phyloP scores from a whole-genome alignment of 2,113 vertebrate genomes.

The Odontophorus gujanensis region DNA sequence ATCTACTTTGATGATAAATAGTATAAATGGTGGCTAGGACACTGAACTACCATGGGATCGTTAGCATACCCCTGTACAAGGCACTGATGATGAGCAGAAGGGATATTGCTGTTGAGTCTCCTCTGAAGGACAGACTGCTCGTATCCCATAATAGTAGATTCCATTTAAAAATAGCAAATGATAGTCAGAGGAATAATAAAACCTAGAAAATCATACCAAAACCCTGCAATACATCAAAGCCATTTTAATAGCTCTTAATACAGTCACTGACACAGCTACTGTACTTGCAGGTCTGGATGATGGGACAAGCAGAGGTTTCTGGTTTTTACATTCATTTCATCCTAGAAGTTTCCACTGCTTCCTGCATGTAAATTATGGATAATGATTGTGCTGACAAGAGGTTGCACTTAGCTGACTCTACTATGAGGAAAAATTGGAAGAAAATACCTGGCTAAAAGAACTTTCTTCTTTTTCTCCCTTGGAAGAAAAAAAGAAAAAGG shows the following conservation, averaged over 20 bases:
- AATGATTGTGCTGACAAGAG: conserved; percentile 26
- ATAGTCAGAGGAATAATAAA: conserved; percentile 71
- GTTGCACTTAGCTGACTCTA: neutral
- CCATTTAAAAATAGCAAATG: conserved; percentile 62
- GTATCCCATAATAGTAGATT: conserved; percentile 33
- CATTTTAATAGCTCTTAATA: conserved; percentile 65
- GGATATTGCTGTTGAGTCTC: neutral
- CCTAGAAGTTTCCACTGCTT: conserved; percentile 51
- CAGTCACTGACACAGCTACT: conserved; percentile 35
- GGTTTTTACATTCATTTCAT: conserved; percentile 14
- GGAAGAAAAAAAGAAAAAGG: neutral
- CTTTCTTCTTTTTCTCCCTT: neutral
- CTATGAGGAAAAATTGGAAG: neutral
- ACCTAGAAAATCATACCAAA: conserved; percentile 49
- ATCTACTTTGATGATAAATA: neutral
- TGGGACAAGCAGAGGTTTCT: conserved; percentile 22
- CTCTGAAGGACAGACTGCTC: conserved; percentile 55
- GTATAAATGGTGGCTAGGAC: neutral
- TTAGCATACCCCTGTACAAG: fast-evolving
- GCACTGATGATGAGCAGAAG: neutral
- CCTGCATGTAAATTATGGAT: conserved; percentile 49
- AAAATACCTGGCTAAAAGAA: conserved; percentile 45
- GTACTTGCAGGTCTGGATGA: conserved; percentile 23
- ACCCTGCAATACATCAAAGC: conserved; percentile 59
- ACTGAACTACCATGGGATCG: neutral